Percentiles rank a stretch among this genome's conserved stretches.
These are phyloP conservation scores for Aphis craccivora DNA, from an alignment of 1,140 invertebrate genomes.

Conservation along the genomic window DNA sequence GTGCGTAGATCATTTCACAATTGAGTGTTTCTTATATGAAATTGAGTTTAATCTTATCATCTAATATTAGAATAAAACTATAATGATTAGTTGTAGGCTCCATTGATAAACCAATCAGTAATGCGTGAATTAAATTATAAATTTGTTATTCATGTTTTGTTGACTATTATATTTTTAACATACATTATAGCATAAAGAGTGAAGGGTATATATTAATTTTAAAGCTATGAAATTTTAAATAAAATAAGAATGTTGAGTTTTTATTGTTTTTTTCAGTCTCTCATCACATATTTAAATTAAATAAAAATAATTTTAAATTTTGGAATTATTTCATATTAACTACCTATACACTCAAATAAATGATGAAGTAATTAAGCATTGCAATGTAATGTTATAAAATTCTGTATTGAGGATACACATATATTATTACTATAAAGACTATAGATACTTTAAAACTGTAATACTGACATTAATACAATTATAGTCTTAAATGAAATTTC, in stretches of 20 bases:
- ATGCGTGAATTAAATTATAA: slow-evolving; percentile 26
- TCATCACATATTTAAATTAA: background rate
- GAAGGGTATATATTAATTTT: background rate
- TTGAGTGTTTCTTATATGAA: slow-evolving; percentile 14
- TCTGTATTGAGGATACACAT: no score
- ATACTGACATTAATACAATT: no score
- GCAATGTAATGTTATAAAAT: no score
- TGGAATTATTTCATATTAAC: background rate
- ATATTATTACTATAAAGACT: no score
- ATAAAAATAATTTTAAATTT: background rate
- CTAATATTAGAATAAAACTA: slow-evolving; percentile 26
- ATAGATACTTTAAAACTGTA: no score
- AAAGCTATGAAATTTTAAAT: background rate
- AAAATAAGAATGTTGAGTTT: background rate
- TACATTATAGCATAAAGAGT: background rate
- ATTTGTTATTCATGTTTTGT: slow-evolving; percentile 2
- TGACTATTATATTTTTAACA: background rate
- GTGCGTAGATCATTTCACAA: background rate
- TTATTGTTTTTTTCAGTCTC: background rate
- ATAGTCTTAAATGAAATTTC: no score
- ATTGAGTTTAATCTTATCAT: slow-evolving; percentile 43
- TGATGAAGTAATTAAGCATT: no score
- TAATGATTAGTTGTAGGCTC: background rate
- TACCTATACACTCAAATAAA: no score
- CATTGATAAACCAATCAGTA: slow-evolving; percentile 27